A percentile compares a stretch with the other conserved stretches of the same genome.
These are phyloP conservation scores for Acyrthosiphon pisum DNA, from an alignment of 1,140 invertebrate species.

Conservation along the genomic window DNA sequence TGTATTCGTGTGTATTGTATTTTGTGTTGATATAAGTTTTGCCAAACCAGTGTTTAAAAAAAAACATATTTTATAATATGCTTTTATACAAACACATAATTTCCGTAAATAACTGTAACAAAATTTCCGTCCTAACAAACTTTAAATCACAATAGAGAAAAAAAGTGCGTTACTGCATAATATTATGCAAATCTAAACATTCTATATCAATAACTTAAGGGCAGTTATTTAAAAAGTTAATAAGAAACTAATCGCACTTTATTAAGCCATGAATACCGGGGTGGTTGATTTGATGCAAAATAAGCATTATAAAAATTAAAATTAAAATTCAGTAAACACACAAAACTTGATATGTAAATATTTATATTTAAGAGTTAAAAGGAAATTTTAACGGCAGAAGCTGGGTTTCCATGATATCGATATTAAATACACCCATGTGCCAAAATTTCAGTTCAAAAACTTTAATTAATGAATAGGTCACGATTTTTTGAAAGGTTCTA, in stretches of 20 bases:
- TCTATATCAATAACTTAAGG: neutral
- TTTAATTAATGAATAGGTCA: neutral
- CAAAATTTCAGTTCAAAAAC: neutral
- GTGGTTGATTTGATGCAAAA: neutral
- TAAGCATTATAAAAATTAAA: neutral
- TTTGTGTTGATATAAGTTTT: neutral
- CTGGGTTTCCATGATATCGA: neutral
- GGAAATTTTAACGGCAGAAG: neutral
- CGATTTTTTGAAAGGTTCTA: neutral
- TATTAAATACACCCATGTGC: neutral
- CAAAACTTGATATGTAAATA: slow-evolving; percentile 1
- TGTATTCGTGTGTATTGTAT: neutral
- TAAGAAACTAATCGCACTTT: neutral
- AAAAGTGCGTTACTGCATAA: neutral
- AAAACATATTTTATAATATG: neutral
- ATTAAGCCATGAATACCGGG: neutral
- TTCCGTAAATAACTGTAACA: neutral
- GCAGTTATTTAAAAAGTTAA: slow-evolving; percentile 4
- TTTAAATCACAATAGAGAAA: neutral
- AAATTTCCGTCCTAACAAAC: neutral
- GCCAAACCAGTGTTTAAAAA: neutral
- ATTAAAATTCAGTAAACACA: neutral
- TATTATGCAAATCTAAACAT: neutral
- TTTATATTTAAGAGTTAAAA: neutral
- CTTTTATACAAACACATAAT: neutral